Evolutionary conservation across 1,140 invertebrate species (phyloP).

Genomic region (Panagrolaimus sp.): DNA sequence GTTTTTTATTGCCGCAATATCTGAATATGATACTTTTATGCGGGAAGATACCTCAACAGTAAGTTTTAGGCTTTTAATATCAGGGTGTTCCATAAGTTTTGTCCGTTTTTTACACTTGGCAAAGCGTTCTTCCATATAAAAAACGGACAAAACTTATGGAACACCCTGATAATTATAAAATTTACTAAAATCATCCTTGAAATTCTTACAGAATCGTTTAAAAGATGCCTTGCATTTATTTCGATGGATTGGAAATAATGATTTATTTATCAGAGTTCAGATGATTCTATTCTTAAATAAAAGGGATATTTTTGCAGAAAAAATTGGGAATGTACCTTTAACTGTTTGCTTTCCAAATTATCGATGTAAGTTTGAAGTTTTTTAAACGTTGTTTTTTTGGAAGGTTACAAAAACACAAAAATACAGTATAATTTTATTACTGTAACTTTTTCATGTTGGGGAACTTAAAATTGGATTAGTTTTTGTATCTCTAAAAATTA

Average conservation of each 20-base stretch:
- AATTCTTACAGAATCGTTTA: slow-evolving; percentile 84
- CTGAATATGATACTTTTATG: slow-evolving; percentile 61
- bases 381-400: not conserved
- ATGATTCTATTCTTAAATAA: slow-evolving; percentile 99
- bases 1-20: slow-evolving; percentile 61
- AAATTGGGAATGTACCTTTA: slow-evolving; percentile 98
- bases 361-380: slow-evolving; percentile 69
- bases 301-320: slow-evolving; percentile 97
- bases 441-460: not conserved
- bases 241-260: slow-evolving; percentile 98
- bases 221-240: slow-evolving; percentile 98
- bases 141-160: no score
- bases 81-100: no score
- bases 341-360: slow-evolving; percentile 99
- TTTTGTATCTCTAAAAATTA: not conserved
- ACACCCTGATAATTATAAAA: not conserved
- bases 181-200: not conserved
- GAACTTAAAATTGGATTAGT: not conserved
- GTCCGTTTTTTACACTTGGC: no score
- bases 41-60: slow-evolving; percentile 70
- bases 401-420: not conserved
- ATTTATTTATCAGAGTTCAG: slow-evolving; percentile 98
- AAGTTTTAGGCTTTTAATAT: no score
- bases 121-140: no score
- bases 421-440: not conserved